These are phyloP conservation scores for Marcusenius ussheri DNA, from an alignment of 2,113 vertebrate genomes.

Conservation along the genomic window DNA sequence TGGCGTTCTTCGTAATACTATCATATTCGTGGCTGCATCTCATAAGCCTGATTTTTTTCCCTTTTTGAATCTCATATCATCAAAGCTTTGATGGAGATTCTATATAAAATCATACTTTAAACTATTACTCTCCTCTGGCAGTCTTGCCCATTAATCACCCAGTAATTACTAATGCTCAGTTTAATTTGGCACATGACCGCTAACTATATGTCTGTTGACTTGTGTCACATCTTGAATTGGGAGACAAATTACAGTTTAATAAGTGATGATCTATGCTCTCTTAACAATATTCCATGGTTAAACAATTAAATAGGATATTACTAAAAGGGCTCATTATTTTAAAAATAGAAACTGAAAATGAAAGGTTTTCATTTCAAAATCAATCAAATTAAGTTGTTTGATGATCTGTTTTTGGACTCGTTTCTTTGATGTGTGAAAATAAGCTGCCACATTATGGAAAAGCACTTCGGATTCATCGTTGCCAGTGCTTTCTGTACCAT, in stretches of 20 bases:
- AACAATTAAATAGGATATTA: background rate
- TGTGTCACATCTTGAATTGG: background rate
- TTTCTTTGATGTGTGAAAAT: background rate
- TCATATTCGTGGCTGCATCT: background rate
- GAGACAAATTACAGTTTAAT: background rate
- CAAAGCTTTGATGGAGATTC: background rate
- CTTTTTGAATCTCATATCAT: background rate
- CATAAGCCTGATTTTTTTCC: background rate
- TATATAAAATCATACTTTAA: background rate
- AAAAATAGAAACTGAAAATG: background rate
- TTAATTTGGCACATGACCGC: background rate
- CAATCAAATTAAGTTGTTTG: background rate
- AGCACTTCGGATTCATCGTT: background rate
- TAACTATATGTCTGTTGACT: background rate
- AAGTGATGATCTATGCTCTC: background rate
- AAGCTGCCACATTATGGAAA: background rate
- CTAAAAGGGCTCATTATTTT: background rate
- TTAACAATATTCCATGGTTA: slow-evolving; percentile 1
- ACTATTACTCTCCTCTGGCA: background rate
- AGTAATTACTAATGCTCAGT: background rate
- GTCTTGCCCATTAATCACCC: background rate
- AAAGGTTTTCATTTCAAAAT: background rate
- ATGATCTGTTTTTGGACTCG: background rate
- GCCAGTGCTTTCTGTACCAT: background rate
- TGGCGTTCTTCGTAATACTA: background rate